A percentile compares a stretch with the other conserved stretches of the same genome.
phyloP scores from a whole-genome alignment of 2,888 invertebrate species.

The Xylophagus ater region DNA sequence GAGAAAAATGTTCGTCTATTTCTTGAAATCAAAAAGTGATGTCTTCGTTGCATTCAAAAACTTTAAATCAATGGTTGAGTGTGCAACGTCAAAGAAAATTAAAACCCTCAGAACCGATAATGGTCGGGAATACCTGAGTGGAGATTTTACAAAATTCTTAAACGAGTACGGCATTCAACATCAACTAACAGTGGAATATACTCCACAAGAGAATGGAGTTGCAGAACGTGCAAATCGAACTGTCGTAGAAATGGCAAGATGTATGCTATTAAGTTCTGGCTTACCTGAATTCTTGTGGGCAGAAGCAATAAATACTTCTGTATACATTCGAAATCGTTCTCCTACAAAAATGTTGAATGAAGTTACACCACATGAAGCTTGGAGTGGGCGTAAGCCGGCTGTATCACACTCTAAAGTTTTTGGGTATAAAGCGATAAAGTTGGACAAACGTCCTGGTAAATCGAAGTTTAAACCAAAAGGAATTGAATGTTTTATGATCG shows the following conservation, averaged over 20 bases:
- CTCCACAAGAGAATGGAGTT: constrained; percentile 8
- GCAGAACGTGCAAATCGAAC: constrained; percentile 1
- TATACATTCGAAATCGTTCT: constrained; percentile 9
- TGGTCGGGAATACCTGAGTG: constrained; percentile 6
- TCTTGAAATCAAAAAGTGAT: constrained; percentile 15
- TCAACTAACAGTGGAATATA: constrained; percentile 8
- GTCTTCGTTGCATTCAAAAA: constrained; percentile 13
- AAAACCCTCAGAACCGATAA: constrained; percentile 9
- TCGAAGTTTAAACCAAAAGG: no score
- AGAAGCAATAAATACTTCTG: constrained; percentile 12
- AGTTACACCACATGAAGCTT: constrained; percentile 18
- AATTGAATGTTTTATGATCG: no score
- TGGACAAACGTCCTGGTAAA: no score
- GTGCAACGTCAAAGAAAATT: constrained; percentile 12
- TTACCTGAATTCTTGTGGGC: constrained; percentile 20
- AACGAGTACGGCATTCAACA: constrained; percentile 1
- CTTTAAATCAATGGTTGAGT: constrained; percentile 13
- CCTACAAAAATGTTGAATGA: constrained; percentile 10
- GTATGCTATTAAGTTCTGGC: constrained; percentile 19
- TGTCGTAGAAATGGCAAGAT: constrained; percentile 19
- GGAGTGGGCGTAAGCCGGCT: constrained; percentile 15
- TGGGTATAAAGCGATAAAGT: no score
- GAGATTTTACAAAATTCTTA: constrained; percentile 3
- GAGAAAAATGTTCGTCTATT: constrained; percentile 14
- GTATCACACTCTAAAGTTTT: constrained; percentile 12